phyloP scores from a whole-genome alignment of 2,888 invertebrate species.

The Pedicia rivosa region DNA sequence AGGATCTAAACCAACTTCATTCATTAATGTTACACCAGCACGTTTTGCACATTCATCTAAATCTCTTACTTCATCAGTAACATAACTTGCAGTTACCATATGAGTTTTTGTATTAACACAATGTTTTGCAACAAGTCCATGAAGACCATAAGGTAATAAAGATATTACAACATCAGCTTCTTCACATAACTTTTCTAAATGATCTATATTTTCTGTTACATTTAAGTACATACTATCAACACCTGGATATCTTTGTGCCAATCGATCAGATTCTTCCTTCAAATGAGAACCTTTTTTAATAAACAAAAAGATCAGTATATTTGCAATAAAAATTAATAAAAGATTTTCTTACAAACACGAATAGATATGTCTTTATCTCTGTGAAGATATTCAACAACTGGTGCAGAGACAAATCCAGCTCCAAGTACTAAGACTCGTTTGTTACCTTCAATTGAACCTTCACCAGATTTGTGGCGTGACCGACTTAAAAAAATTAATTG shows the following conservation, averaged over 20 bases:
- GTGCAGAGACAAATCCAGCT: conserved; percentile 88
- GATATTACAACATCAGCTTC: conserved; percentile 68
- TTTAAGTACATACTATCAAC: conserved; percentile 71
- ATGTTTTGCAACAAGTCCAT: conserved; percentile 68
- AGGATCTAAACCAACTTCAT: conserved; percentile 95
- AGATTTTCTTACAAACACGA: conserved; percentile 47
- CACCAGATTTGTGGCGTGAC: conserved; percentile 57
- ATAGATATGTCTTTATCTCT: conserved; percentile 67
- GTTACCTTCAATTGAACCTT: conserved; percentile 36
- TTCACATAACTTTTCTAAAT: conserved; percentile 49
- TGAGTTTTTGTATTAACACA: conserved; percentile 79
- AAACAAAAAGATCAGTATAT: too few relatives aligned
- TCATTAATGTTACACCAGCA: conserved; percentile 84
- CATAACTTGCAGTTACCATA: conserved; percentile 94
- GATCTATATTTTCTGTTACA: conserved; percentile 55
- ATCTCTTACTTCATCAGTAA: conserved; percentile 65
- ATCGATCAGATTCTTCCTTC: conserved; percentile 73
- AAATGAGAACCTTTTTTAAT: conserved; percentile 49
- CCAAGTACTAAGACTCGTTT: conserved; percentile 80
- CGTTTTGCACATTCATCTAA: conserved; percentile 72
- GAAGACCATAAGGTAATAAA: conserved; percentile 78
- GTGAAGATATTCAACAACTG: conserved; percentile 86
- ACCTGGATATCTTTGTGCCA: conserved; percentile 61
- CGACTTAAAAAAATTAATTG: conserved; percentile 30
- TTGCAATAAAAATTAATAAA: too few relatives aligned